Evolutionary conservation across 2,797 vertebrate species (phyloP), one percentile per base, ranked within the genome.

Genomic region (Iguana delicatissima): DNA sequence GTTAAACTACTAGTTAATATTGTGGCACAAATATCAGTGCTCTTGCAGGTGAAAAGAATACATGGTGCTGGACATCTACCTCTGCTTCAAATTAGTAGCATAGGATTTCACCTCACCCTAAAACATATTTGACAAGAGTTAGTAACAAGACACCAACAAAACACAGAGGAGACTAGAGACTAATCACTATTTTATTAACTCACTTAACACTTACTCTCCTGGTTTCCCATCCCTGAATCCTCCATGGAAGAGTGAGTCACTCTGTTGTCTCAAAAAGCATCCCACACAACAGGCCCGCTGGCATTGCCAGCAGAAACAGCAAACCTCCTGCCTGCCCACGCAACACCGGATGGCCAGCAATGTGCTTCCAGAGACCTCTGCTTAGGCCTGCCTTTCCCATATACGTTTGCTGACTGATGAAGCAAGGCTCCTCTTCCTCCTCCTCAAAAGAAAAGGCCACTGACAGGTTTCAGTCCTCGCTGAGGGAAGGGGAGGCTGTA

Each of bases 101-200:
- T 9, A 79, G 22, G n/a, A 74, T 76, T 35, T 42, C 4, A n/a
- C 7, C 20, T 3, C 20, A 64, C 2, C 10, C 1, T 4, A 46
- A 32, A 77, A 12, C n/a, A 16, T 73, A 38, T 73, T 86, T 59
- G 84, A 42, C 20, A 26, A 57, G 62, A 59, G 20, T 12, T 55
- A 72, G 59, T 72, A 87, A n/a, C 20, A 67, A 67, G 50, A 12
- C 73, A 87, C n/a, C n/a, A 77, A 77, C 29, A 18, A 59, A 69
- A 24, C 12, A n/a, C 24, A 52, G 42, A 82, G 2, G 50, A 88
- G 38, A 42, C 18, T 50, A 81, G 64, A 81, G 76, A 46, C 3
- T 6, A 8, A 26, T 20, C 72, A 84, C 72, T 79, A 55, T 84
- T 87, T 77, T 84, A 59, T 79, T 84, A 79, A 62, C 12, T 84